These are phyloP conservation scores for Mycteria americana DNA, from an alignment of 2,797 vertebrate genomes.

Conservation along the genomic window DNA sequence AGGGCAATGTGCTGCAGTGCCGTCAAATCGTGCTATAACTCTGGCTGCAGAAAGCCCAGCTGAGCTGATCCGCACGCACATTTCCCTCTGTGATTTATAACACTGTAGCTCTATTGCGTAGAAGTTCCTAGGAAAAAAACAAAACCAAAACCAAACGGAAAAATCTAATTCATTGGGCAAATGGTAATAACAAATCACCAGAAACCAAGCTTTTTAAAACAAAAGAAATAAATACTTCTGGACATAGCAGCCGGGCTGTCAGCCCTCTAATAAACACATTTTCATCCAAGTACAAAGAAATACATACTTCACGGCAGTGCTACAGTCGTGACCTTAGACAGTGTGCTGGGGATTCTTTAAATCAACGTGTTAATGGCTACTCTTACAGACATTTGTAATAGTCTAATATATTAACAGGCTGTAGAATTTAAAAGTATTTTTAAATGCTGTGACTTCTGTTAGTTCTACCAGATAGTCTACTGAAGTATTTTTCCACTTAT, in stretches of 20 bases:
- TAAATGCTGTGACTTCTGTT: neutral
- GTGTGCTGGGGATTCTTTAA: neutral
- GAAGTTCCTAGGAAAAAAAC: neutral
- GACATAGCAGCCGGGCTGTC: neutral
- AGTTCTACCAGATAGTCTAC: neutral
- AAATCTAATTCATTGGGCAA: neutral
- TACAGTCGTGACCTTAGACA: neutral
- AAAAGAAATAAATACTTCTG: neutral
- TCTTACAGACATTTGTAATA: neutral
- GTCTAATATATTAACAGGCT: neutral
- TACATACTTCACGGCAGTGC: neutral
- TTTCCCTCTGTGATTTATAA: neutral
- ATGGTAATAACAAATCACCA: neutral
- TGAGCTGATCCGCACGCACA: neutral
- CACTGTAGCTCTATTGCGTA: neutral
- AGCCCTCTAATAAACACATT: neutral
- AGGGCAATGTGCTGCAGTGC: neutral
- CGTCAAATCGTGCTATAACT: accelerated
- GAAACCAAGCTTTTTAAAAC: neutral
- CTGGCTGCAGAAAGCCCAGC: neutral
- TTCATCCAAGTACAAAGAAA: neutral
- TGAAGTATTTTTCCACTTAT: neutral
- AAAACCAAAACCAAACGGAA: neutral
- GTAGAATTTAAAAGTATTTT: neutral
- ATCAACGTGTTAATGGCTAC: neutral